These are phyloP conservation scores for Arctopsyche grandis DNA, from an alignment of 1,140 invertebrate species.

Conservation along the genomic window DNA sequence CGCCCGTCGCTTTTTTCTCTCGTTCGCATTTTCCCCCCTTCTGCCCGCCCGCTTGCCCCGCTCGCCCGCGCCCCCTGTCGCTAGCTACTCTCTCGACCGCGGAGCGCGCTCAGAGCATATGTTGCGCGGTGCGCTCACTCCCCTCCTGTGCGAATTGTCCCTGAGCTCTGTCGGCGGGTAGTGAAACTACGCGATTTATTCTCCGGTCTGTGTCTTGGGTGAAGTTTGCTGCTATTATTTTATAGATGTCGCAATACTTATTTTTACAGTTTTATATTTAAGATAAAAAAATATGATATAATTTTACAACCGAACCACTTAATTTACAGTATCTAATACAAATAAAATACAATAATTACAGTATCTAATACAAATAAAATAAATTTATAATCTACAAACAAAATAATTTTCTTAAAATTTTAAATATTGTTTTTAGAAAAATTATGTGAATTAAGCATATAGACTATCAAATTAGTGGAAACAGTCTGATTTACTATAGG, in stretches of 20 bases:
- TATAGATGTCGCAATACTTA: conserved; percentile 10
- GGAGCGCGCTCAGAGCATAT: conserved; percentile 34
- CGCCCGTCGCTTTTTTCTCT: conserved; percentile 43
- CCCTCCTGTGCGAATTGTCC: not conserved
- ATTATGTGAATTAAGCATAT: no score
- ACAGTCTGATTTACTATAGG: no score
- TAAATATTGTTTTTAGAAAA: no score
- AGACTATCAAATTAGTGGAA: no score
- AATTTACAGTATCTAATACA: no score
- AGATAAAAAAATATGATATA: no score
- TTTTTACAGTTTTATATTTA: no score
- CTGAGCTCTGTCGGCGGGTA: conserved; percentile 43
- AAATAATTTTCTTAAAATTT: no score
- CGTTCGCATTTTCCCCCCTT: conserved; percentile 45
- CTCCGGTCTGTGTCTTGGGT: not conserved
- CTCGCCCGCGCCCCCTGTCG: not conserved
- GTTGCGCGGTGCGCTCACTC: conserved; percentile 40
- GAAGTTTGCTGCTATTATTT: not conserved
- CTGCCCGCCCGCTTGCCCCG: not conserved
- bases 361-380: no score
- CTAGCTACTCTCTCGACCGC: not conserved
- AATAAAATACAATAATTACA: no score
- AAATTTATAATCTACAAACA: no score
- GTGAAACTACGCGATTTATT: conserved; percentile 4
- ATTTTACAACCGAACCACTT: no score